phyloP scores from a whole-genome alignment of 2,113 vertebrate species.

The Himantopus leucocephalus region DNA sequence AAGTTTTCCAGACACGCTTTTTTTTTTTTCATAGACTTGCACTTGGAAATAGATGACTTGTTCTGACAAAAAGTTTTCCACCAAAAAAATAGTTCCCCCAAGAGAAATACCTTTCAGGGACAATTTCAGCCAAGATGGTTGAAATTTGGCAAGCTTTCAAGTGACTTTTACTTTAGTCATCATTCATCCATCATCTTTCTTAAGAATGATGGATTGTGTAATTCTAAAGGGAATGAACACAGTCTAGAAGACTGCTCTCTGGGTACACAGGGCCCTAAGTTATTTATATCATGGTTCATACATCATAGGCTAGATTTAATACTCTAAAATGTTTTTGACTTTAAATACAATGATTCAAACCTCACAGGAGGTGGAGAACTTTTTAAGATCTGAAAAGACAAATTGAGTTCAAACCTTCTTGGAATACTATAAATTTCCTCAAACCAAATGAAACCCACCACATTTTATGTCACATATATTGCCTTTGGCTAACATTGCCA shows the following conservation, averaged over 20 bases:
- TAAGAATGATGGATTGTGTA: slow-evolving; percentile 49
- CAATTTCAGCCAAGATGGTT: slow-evolving; percentile 52
- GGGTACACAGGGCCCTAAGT: slow-evolving; percentile 24
- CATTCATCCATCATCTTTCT: slow-evolving; percentile 53
- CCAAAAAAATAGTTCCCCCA: slow-evolving; percentile 20
- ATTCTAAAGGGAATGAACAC: slow-evolving; percentile 56
- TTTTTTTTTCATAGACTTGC: not conserved
- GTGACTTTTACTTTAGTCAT: slow-evolving; percentile 60
- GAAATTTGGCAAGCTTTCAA: slow-evolving; percentile 57
- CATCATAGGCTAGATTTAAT: slow-evolving; percentile 50
- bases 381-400: slow-evolving; percentile 29
- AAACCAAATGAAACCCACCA: not conserved
- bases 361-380: slow-evolving; percentile 18
- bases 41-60: slow-evolving; percentile 29
- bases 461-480: not conserved
- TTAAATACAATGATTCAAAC: slow-evolving; percentile 28
- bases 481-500: not conserved
- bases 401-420: not conserved
- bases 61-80: slow-evolving; percentile 45
- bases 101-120: slow-evolving; percentile 55
- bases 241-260: not conserved
- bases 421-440: slow-evolving; percentile 9
- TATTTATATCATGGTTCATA: slow-evolving; percentile 51
- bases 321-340: slow-evolving; percentile 40
- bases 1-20: not conserved